These are phyloP conservation scores for Sciurus niger DNA, from an alignment of 2,113 vertebrate species.

Conservation along the genomic window DNA sequence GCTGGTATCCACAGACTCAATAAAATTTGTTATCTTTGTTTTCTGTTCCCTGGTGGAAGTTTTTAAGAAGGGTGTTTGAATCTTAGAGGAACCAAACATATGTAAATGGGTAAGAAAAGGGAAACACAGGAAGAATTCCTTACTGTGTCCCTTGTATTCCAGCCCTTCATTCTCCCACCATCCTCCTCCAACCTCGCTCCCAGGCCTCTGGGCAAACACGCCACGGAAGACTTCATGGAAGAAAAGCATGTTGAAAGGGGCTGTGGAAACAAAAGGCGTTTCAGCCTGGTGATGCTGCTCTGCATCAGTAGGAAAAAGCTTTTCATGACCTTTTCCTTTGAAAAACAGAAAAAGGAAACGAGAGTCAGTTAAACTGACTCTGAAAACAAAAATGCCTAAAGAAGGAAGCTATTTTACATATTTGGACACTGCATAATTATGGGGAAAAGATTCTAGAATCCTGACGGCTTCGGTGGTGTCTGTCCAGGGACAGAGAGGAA, in stretches of 20 bases:
- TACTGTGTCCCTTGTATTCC: neutral
- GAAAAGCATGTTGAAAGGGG: neutral
- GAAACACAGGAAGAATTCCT: neutral
- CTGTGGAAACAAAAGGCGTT: neutral
- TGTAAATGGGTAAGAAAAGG: neutral
- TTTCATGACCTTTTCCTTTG: neutral
- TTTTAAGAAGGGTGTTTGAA: neutral
- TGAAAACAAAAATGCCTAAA: neutral
- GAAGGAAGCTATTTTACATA: neutral
- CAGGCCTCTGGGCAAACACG: neutral
- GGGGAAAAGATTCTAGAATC: neutral
- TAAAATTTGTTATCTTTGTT: neutral
- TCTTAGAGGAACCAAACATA: neutral
- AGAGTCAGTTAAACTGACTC: neutral
- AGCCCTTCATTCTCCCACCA: neutral
- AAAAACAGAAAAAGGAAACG: neutral
- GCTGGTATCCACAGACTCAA: neutral
- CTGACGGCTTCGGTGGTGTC: conserved; percentile 10
- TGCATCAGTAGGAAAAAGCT: neutral
- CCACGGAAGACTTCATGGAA: neutral
- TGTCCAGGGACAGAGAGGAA: neutral
- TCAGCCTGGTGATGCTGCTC: neutral
- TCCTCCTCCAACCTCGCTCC: neutral
- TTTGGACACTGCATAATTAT: neutral
- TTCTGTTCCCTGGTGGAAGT: neutral